Percentiles rank a stretch among this genome's conserved stretches.
Evolutionary conservation across 1,140 invertebrate species (phyloP).

Genomic region (Bombus balteatus): DNA sequence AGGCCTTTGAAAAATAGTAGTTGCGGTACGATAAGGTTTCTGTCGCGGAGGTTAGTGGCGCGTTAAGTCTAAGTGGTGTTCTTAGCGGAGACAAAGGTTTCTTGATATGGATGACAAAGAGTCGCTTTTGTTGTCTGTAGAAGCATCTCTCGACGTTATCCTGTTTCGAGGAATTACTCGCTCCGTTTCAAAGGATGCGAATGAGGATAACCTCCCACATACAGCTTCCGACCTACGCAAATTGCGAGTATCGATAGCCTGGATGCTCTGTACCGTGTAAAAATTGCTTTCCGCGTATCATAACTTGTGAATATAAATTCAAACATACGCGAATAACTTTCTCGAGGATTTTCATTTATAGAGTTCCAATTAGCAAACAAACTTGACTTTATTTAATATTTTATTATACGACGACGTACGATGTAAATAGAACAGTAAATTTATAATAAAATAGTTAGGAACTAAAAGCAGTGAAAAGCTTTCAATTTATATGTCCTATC

Average conservation of each 20-base stretch:
- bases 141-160: neutral
- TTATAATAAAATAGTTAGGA: too few relatives aligned
- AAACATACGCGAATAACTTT: too few relatives aligned
- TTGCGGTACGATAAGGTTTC: neutral
- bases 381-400: too few relatives aligned
- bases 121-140: constrained; percentile 16
- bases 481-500: too few relatives aligned
- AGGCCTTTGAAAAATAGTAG: neutral
- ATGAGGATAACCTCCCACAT: neutral
- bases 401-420: too few relatives aligned
- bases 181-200: neutral
- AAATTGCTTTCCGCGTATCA: too few relatives aligned
- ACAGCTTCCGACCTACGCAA: neutral
- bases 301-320: too few relatives aligned
- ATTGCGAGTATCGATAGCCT: neutral
- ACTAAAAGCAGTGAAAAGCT: too few relatives aligned
- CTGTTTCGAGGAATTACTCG: constrained; percentile 34
- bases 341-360: too few relatives aligned
- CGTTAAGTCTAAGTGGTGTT: neutral
- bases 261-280: too few relatives aligned
- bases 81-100: constrained; percentile 19
- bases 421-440: too few relatives aligned
- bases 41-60: neutral
- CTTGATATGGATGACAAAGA: constrained; percentile 24
- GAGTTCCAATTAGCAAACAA: too few relatives aligned